phyloP scores from a whole-genome alignment of 2,888 invertebrate genomes.

The Lepidochrysops patricia region DNA sequence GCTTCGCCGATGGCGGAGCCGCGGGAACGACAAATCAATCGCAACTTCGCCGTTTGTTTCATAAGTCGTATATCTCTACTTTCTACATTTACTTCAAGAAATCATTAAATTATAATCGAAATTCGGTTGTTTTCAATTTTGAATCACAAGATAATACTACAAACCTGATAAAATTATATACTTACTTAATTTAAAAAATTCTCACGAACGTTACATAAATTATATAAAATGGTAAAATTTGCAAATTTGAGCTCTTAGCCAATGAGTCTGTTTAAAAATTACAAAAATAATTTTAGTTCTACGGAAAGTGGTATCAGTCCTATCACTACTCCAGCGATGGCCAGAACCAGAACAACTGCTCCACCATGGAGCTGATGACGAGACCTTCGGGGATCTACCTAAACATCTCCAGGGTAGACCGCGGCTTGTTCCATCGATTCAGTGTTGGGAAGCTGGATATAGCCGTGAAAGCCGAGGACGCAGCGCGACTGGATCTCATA shows the following conservation, averaged over 20 bases:
- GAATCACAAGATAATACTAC: no score
- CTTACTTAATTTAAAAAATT: no score
- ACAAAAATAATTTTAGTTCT: slow-evolving; percentile 40
- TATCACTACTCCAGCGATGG: slow-evolving; percentile 53
- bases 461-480: slow-evolving; percentile 34
- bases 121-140: background rate
- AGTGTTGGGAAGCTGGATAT: slow-evolving; percentile 40
- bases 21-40: no score
- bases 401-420: slow-evolving; percentile 52
- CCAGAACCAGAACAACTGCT: slow-evolving; percentile 47
- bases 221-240: no score
- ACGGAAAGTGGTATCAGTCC: slow-evolving; percentile 52
- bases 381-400: slow-evolving; percentile 40
- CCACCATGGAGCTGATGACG: slow-evolving; percentile 39
- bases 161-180: no score
- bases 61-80: no score
- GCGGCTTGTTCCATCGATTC: slow-evolving; percentile 49
- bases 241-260: no score
- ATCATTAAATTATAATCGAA: background rate
- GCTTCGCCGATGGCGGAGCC: no score
- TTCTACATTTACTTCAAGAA: no score
- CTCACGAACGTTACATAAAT: no score
- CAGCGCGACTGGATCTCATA: slow-evolving; percentile 38
- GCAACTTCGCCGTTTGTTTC: no score
- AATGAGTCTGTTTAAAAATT: no score